These are phyloP conservation scores for Notiomystis cincta DNA, from an alignment of 2,113 vertebrate genomes.

Conservation along the genomic window DNA sequence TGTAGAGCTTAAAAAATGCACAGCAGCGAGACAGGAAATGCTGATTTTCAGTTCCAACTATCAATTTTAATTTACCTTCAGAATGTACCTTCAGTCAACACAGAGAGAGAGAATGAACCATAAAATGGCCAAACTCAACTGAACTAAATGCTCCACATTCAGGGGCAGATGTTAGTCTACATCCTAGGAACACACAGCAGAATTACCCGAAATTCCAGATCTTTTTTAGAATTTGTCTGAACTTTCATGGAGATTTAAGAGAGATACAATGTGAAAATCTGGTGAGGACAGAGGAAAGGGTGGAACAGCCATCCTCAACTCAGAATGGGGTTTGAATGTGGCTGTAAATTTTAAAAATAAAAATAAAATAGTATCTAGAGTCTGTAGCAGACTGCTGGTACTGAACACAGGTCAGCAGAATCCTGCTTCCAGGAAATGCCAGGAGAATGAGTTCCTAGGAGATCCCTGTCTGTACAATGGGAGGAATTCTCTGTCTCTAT, in stretches of 20 bases:
- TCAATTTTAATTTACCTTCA: neutral
- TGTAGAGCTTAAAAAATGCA: slow-evolving; percentile 18
- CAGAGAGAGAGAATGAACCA: neutral
- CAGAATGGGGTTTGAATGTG: neutral
- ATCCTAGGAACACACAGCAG: neutral
- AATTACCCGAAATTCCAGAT: neutral
- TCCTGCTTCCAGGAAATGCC: neutral
- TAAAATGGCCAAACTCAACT: neutral
- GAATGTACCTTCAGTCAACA: neutral
- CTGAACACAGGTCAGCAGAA: neutral
- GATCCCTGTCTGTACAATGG: neutral
- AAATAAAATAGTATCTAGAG: neutral
- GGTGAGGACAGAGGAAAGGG: neutral
- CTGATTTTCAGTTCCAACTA: slow-evolving; percentile 8
- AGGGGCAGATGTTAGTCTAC: neutral
- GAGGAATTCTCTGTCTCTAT: neutral
- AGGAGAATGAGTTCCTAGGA: neutral
- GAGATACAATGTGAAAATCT: fast-evolving
- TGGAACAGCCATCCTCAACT: neutral
- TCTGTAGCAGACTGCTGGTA: neutral
- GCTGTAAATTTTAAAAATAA: neutral
- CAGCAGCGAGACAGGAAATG: neutral
- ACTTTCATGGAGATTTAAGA: neutral
- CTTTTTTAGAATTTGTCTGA: neutral
- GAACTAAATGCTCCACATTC: neutral